Evolutionary conservation across 2,113 vertebrate genomes (phyloP).

Genomic region (Marmota flaviventris): DNA sequence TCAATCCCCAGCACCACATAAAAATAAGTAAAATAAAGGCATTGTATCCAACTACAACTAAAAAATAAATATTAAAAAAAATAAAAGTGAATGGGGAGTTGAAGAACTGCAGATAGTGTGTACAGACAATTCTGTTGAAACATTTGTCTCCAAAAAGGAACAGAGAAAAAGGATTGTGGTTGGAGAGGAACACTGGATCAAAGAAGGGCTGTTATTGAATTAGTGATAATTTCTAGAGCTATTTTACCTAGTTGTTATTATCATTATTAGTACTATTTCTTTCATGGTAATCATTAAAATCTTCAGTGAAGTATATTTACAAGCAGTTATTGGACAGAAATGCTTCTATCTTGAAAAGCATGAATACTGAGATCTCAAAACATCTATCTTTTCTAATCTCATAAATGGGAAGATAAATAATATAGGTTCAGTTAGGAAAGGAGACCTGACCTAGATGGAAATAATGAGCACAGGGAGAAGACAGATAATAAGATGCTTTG

Average conservation of each 20-base stretch:
- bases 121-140: constrained; percentile 56
- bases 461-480: constrained; percentile 12
- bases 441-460: constrained; percentile 27
- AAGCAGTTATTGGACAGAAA: constrained; percentile 42
- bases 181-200: constrained; percentile 32
- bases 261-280: constrained; percentile 38
- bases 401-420: constrained; percentile 43
- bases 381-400: constrained; percentile 25
- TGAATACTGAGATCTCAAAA: constrained; percentile 45
- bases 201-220: constrained; percentile 49
- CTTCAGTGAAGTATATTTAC: constrained; percentile 53
- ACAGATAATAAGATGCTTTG: not conserved
- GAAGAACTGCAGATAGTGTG: not conserved
- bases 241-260: constrained; percentile 49
- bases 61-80: no score
- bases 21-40: no score
- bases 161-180: constrained; percentile 44
- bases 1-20: no score
- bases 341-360: constrained; percentile 42
- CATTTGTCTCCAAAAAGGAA: constrained; percentile 38
- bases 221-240: constrained; percentile 35
- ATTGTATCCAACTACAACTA: no score
- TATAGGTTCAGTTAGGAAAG: not conserved
- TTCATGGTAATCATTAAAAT: constrained; percentile 50
- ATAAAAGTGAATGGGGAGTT: constrained; percentile 40